Conservation (phyloP, 2,113 vertebrate species). For the Lophotis ruficrista region DNA sequence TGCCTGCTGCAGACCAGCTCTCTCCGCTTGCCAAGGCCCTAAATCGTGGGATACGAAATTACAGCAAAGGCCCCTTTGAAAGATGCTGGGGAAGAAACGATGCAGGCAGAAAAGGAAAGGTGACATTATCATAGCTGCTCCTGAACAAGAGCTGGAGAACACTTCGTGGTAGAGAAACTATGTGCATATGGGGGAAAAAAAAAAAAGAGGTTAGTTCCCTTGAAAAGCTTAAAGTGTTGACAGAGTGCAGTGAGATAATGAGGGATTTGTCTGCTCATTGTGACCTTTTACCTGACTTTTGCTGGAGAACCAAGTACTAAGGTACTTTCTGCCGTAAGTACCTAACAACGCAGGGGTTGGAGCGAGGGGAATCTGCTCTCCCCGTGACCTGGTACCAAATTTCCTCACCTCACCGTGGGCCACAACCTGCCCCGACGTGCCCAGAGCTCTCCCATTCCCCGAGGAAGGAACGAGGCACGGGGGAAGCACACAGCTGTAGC, state of each 20-base stretch:
- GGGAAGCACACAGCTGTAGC: fast-evolving
- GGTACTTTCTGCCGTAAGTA: background rate
- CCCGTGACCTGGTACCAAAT: fast-evolving
- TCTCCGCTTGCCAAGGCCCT: background rate
- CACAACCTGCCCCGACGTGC: fast-evolving
- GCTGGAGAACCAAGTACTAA: background rate
- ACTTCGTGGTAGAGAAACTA: background rate
- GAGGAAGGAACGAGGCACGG: fast-evolving
- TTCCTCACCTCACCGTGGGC: background rate
- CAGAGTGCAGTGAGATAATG: background rate
- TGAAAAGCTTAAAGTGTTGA: background rate
- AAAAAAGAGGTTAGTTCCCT: background rate
- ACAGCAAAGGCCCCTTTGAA: background rate
- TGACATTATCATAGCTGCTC: background rate
- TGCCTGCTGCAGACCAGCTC: background rate
- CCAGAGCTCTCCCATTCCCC: background rate
- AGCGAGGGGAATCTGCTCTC: background rate
- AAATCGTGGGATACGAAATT: background rate
- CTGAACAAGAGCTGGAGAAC: background rate
- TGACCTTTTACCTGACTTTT: background rate
- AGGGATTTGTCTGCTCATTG: background rate
- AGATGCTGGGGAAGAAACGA: background rate
- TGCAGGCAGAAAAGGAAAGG: background rate
- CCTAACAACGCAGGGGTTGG: background rate
- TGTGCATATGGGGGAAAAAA: too few species aligned